Base-by-base conservation (phyloP, 2,888 invertebrate genomes). In the Sinohyriopsis cumingii region DNA sequence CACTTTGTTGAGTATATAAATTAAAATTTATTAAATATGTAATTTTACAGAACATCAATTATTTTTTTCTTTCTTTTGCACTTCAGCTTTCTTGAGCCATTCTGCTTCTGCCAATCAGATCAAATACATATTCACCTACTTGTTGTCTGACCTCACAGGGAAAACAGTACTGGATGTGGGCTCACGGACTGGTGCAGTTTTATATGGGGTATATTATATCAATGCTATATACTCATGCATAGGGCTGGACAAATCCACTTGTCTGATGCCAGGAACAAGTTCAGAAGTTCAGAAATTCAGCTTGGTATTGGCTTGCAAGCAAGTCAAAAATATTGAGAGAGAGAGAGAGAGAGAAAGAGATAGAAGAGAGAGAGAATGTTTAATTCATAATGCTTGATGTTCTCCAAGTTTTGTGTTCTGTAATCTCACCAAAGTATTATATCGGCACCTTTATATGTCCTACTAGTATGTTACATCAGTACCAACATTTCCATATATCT, bases 121-220 rank as follows among this genome's bases (percentile, higher is more conserved):
- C 24, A 92, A 92, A 76, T 93, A 92, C 83, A 92, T 94, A 66
- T 94, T 94, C 84, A 92, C 92, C 77, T 91, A 92, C 24, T 86
- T 93, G 59, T 90, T 94, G 59, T 93, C 94, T 57, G 91, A 91
- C 71, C 91, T 94, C 75, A 89, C 92, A 72, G 92, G 91, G 28
- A 93, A 93, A 86, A 92, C 91, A 67, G 88, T 94, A 64, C 86
- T 94, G 54, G 94, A 94, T 90, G 91, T 94, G 68, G 94, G 94
- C 9, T 94, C 94, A 22, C 91, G 94, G 84, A 89, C 94, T 65
- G 94, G 94, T 63, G 93, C 93, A 70, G 92, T 94, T 66, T 90
- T 94, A 15, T 94, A 93, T 91, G 93, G 93, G 75, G 94, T 94
- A 91, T 84, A 83, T 73, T 68, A 33, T 28, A 3, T 24, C 3